Conservation (phyloP, 92 coral and sea anemone species). For the Phenganax stokvisi region DNA sequence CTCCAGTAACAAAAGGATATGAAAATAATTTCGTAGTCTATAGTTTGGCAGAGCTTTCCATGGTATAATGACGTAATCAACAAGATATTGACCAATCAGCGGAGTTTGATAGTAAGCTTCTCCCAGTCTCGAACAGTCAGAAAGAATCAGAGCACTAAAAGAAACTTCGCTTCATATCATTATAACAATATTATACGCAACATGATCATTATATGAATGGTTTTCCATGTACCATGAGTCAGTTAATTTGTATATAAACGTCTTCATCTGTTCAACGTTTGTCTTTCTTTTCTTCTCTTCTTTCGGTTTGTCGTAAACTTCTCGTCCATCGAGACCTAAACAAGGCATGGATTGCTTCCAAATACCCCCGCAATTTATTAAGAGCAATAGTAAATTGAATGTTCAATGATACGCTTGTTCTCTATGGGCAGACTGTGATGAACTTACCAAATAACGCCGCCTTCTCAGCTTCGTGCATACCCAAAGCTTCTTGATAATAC, state of each 20-base stretch:
- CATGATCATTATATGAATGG: background rate
- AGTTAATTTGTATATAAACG: conserved; percentile 21
- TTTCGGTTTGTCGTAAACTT: background rate
- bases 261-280: conserved; percentile 6
- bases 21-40: conserved; percentile 71
- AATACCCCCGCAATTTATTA: background rate
- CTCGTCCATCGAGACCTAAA: background rate
- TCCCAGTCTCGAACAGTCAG: conserved; percentile 56
- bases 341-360: background rate
- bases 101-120: conserved; percentile 61
- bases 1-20: conserved; percentile 63
- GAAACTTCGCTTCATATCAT: background rate
- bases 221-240: conserved; percentile 17
- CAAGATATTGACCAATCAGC: conserved; percentile 57
- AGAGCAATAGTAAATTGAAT: background rate
- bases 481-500: conserved; percentile 56
- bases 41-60: conserved; percentile 75
- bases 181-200: background rate
- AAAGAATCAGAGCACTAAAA: conserved; percentile 12
- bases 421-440: background rate
- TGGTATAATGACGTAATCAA: conserved; percentile 56
- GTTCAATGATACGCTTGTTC: background rate
- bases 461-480: conserved; percentile 79
- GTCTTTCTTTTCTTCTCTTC: conserved; percentile 1
- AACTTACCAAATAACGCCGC: conserved; percentile 74